A percentile compares a stretch with the other conserved stretches of the same genome.
phyloP scores from a whole-genome alignment of 2,888 invertebrate genomes.

The Sinelater perroti region DNA sequence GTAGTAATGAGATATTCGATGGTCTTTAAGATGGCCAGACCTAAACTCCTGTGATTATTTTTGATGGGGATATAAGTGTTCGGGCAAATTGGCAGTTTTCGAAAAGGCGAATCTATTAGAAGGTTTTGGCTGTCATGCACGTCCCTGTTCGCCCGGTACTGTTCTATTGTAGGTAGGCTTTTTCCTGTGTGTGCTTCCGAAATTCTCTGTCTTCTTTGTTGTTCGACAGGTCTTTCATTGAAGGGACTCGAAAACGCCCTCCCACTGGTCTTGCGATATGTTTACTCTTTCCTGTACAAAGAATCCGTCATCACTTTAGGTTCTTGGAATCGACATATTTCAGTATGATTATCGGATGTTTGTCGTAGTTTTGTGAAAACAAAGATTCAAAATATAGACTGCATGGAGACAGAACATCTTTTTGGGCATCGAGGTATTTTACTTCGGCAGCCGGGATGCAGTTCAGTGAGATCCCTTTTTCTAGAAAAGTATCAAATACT shows the following conservation, averaged over 20 bases:
- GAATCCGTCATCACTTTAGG: constrained; percentile 92
- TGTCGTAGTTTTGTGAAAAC: constrained; percentile 87
- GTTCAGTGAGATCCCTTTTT: constrained; percentile 91
- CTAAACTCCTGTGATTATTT: too few relatives aligned
- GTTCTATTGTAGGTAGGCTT: constrained; percentile 63
- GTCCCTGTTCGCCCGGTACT: constrained; percentile 58
- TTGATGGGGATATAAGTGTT: too few relatives aligned
- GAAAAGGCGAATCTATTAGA: constrained; percentile 55
- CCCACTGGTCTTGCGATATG: constrained; percentile 91
- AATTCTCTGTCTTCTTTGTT: constrained; percentile 68
- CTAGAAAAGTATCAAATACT: constrained; percentile 89
- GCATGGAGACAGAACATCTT: constrained; percentile 93
- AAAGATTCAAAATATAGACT: constrained; percentile 90
- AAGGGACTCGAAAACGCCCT: constrained; percentile 89
- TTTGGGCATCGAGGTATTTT: constrained; percentile 90
- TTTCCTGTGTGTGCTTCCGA: constrained; percentile 55
- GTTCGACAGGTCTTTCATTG: constrained; percentile 91
- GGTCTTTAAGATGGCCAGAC: too few relatives aligned
- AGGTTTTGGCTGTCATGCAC: constrained; percentile 59
- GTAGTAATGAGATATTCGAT: too few relatives aligned
- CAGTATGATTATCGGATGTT: constrained; percentile 90
- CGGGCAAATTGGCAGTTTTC: constrained; percentile 59
- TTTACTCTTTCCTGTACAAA: constrained; percentile 93
- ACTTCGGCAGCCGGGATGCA: constrained; percentile 94
- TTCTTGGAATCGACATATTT: constrained; percentile 91